Base-by-base conservation (phyloP, 2,888 invertebrate genomes). In the Lycaena phlaeas region DNA sequence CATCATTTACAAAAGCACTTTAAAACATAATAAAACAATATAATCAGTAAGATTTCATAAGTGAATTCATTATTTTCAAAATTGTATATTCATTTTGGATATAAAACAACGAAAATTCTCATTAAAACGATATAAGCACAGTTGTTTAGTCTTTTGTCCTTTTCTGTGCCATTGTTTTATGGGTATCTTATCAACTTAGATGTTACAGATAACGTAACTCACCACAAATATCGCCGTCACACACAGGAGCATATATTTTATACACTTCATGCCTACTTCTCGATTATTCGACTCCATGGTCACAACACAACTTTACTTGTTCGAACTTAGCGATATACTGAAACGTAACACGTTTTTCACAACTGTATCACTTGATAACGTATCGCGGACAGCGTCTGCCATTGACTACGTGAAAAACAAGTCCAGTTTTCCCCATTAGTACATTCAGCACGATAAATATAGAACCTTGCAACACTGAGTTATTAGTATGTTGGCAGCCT, bases 161-260 rank as follows among this genome's bases (percentile, higher is more conserved):
- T n/a, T n/a, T n/a, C n/a, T n/a, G n/a, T n/a, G n/a, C n/a, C 25
- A 27, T 27, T 27, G 27, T 27, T 27, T 6, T 11, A 10, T n/a
- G n/a, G n/a, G n/a, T n/a, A 3, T 12, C 34, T 34, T 34, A 34
- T 22, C 34, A 34, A 14, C 12, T 14, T n/a, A n/a, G n/a, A n/a
- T n/a, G n/a, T 7, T 29, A 36, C 36, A 34, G 50, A 51, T 51
- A 45, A 49, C 37, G 11, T 4, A 39, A 88, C 92, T 90, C 68
- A 93, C 93, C 79, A 91, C 90, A 73, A 93, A 93, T 66, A 93
- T 88, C 15, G 91, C 87, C 64, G 92, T 92, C 54, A 93, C 90
- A 53, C 90, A 85, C 57, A 93, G 86, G 50, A 93, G 79, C 78
- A 92, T 86, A 60, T 92, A 93, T 69, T 93, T 93, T 43, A 92